phyloP scores from a whole-genome alignment of 2,113 vertebrate species.

The Delphinus delphis region DNA sequence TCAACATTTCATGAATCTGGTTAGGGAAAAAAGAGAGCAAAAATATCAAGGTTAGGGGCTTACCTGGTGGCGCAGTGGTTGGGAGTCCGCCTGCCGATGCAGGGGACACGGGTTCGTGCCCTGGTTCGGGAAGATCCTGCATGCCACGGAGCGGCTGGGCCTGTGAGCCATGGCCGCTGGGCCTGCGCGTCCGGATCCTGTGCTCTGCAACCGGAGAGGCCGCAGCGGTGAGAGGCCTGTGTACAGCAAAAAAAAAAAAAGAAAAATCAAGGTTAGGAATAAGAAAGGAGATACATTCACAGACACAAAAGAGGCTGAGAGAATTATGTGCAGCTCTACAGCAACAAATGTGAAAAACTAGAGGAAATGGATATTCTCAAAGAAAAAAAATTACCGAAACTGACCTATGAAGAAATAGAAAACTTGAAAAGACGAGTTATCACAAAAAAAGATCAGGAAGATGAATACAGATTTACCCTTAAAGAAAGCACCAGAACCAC shows the following conservation, averaged over 20 bases:
- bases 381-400: neutral
- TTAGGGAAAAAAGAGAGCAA: neutral
- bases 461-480: neutral
- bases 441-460: neutral
- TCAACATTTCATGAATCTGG: neutral
- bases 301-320: neutral
- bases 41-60: neutral
- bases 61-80: too few species aligned
- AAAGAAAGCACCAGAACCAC: neutral
- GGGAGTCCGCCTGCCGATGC: too few species aligned
- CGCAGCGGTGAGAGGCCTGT: too few species aligned
- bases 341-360: neutral
- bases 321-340: neutral
- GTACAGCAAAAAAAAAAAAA: too few species aligned
- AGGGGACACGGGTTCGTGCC: too few species aligned
- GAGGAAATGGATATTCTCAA: neutral
- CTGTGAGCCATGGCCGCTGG: too few species aligned
- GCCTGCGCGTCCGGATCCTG: too few species aligned
- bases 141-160: too few species aligned
- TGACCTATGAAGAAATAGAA: neutral
- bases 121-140: too few species aligned
- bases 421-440: neutral
- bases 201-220: too few species aligned
- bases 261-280: neutral
- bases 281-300: neutral